Evolutionary conservation across 2,888 invertebrate genomes (phyloP).

Genomic region (Drosophila greeni): DNA sequence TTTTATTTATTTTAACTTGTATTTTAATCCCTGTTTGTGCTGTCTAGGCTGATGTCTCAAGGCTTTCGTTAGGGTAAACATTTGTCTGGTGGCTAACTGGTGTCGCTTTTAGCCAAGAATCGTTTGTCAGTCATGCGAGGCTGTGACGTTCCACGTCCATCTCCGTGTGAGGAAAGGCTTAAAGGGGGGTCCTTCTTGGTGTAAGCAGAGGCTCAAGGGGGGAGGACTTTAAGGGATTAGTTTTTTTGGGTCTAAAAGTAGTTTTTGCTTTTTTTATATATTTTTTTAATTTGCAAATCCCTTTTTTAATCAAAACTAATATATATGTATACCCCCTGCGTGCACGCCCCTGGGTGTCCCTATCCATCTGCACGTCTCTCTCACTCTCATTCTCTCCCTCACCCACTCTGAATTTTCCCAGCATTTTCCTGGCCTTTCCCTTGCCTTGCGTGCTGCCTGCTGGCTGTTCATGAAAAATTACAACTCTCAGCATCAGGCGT

Average conservation of each 20-base stretch:
- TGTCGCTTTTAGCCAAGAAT: conserved; percentile 32
- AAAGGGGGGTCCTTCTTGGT: neutral
- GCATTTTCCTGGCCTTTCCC: conserved; percentile 8
- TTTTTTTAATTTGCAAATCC: neutral
- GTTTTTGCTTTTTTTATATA: neutral
- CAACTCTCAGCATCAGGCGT: conserved; percentile 72
- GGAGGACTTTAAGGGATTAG: neutral
- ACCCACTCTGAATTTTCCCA: conserved; percentile 8
- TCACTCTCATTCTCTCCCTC: neutral
- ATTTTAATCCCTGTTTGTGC: neutral
- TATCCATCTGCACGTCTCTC: conserved; percentile 3
- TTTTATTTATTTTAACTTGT: no score
- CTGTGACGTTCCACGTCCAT: conserved; percentile 46
- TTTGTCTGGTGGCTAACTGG: conserved; percentile 54
- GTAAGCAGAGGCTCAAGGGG: neutral
- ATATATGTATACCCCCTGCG: neutral
- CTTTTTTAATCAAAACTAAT: neutral
- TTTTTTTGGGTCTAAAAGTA: neutral
- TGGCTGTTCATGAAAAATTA: conserved; percentile 63
- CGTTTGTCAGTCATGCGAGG: conserved; percentile 44
- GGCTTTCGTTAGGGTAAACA: conserved; percentile 1
- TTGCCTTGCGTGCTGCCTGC: conserved; percentile 35
- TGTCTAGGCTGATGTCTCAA: conserved; percentile 4
- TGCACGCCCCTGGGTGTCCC: neutral
- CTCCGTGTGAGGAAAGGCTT: conserved; percentile 12